phyloP scores from a whole-genome alignment of 2,888 invertebrate genomes.

The Lochmaea capreae region DNA sequence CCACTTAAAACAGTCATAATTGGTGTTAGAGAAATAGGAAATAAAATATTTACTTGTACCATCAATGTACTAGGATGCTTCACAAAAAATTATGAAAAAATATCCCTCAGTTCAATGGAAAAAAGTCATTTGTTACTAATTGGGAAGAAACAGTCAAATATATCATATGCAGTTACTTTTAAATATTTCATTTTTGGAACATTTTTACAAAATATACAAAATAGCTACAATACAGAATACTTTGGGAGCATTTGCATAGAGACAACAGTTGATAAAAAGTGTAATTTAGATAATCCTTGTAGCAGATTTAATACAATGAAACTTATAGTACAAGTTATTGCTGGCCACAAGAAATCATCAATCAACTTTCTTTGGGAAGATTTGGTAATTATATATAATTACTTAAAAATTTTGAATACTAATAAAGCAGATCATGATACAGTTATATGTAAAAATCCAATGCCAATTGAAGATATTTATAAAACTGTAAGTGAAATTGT shows the following conservation, averaged over 20 bases:
- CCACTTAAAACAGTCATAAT: conserved; percentile 42
- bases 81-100: conserved; percentile 39
- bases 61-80: conserved; percentile 42
- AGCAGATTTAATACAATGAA: conserved; percentile 37
- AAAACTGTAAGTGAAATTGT: conserved; percentile 23
- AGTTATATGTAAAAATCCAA: conserved; percentile 36
- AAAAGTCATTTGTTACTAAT: conserved; percentile 43
- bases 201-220: conserved; percentile 38
- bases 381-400: conserved; percentile 44
- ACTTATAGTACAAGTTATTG: conserved; percentile 47
- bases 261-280: conserved; percentile 39
- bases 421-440: conserved; percentile 29
- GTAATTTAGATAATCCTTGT: conserved; percentile 30
- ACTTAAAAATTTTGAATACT: conserved; percentile 40
- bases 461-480: conserved; percentile 26
- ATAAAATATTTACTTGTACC: conserved; percentile 35
- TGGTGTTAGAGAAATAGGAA: conserved; percentile 37
- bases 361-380: conserved; percentile 50
- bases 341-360: conserved; percentile 48
- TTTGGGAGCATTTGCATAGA: conserved; percentile 46
- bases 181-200: conserved; percentile 46
- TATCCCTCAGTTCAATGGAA: conserved; percentile 45
- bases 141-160: conserved; percentile 19
- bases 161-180: conserved; percentile 43
- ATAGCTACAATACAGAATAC: conserved; percentile 28